Conservation (phyloP, 2,888 invertebrate genomes). For the Xylota segnis region DNA sequence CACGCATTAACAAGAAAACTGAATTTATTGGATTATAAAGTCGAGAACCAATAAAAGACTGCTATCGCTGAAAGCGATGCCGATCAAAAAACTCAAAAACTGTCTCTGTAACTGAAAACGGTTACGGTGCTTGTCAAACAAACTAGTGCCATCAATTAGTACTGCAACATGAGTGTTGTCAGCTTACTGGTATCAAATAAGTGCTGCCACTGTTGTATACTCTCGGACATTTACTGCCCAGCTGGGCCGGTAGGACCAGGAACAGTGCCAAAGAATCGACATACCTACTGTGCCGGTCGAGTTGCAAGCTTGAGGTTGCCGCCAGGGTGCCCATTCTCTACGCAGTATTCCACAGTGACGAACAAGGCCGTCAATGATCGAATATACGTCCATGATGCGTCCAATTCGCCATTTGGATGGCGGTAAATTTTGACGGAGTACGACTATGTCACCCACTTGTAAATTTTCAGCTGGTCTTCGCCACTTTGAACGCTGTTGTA, state of each 20-base stretch:
- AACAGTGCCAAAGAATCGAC: background rate
- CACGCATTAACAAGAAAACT: too few species aligned
- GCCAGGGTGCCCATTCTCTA: background rate
- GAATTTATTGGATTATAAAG: too few species aligned
- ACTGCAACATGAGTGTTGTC: too few species aligned
- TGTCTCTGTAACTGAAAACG: too few species aligned
- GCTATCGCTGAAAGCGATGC: too few species aligned
- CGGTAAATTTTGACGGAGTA: conserved; percentile 43
- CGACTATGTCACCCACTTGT: conserved; percentile 58
- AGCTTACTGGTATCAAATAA: too few species aligned
- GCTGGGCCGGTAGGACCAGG: conserved; percentile 2
- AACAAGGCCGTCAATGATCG: conserved; percentile 12
- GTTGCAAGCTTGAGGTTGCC: background rate
- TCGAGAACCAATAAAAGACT: too few species aligned
- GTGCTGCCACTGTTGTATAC: background rate
- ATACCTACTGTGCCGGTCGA: background rate
- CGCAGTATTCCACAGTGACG: background rate
- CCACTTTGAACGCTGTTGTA: conserved; percentile 28
- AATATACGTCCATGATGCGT: background rate
- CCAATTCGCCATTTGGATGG: conserved; percentile 12
- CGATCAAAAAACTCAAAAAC: too few species aligned
- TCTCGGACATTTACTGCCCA: background rate
- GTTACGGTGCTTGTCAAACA: too few species aligned
- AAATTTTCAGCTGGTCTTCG: conserved; percentile 63
- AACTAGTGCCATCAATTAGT: too few species aligned